Base-by-base conservation (phyloP, 37 sponge, comb jelly and placozoan genomes). In the Aphrocallistes beatrix region DNA sequence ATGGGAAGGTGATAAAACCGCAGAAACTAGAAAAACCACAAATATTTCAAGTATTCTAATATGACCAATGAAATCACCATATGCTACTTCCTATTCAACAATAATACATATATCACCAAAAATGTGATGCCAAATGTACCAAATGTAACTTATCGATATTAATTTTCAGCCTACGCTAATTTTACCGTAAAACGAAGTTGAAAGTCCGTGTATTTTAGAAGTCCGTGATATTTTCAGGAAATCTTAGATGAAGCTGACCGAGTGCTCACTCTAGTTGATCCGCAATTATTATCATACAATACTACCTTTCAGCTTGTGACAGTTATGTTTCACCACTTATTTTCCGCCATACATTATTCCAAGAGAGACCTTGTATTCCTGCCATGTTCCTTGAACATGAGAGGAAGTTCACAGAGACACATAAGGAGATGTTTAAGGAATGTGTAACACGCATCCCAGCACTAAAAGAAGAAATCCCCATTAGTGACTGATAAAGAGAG, bases 371-470 rank as follows among this genome's bases (percentile, higher is more conserved):
- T 16, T 42, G 45, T 16, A 42, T 42, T 42, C 6, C 45, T 6
- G 45, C 45, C n/a, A 36, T 37, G 37, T 37, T 37, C 82, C 37
- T n/a, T 36, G 21, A 36, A 0, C 82, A 82, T 34, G 82, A 3
- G 32, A 82, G 82, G 82, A 82, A 82, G 38, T 82, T 36, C n/a
- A 82, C 82, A 1, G 82, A 82, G 82, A 34, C 10, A 1, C 82
- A 82, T 32, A 82, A 36, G 1, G 37, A 37, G 38, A 82, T 25
- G 82, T 82, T 82, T 42, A 42, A 42, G 45, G 45, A 42, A 42
- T 42, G 45, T 42, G 45, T 42, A 6, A 42, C 6, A 42, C 45
- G 45, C 10, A 42, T 42, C 10, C 45, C 45, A 42, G 45, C 45
- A 42, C 10, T 42, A 42, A 42, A 42, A 42, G 45, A 42, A 6